Evolutionary conservation across 1,140 invertebrate genomes (phyloP), one percentile per base, ranked within the genome.

Genomic region (Latrodectus geometricus): DNA sequence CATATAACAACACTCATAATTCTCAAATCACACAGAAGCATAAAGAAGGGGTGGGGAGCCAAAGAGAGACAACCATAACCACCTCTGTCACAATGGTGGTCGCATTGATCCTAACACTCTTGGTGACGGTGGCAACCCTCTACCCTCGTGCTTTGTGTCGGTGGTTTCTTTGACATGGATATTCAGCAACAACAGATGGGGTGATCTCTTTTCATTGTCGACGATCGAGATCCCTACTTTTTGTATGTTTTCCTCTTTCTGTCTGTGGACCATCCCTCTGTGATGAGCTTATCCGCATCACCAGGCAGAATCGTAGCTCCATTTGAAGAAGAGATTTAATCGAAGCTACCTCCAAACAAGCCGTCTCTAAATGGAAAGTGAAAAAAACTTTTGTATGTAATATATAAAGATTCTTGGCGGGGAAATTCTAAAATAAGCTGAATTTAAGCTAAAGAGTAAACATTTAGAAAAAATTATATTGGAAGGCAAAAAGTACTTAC

Each of bases 201-300:
- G 48, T 66, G 56, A 78, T 50, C 65, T 52, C 65, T 9, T 15
- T 76, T 76, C 54, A n/a, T 69, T 69, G 17, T 69, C n/a, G 11
- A 23, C 15, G 17, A n/a, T 23, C 0, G 9, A 11, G 68, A 65
- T 14, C 61, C 61, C 17, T 65, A 14, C 35, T 78, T 23, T 78
- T 77, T 77, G 75, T 61, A 56, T 49, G 20, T 21, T 20, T 23
- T 61, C 17, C 77, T 77, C 61, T 77, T 56, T 56, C 14, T 15
- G 20, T 14, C 49, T 17, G 14, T 9, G 66, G 49, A 11, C 68
- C 66, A 23, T 70, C 78, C 78, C 20, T 70, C 78, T 80, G 66
- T 80, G 78, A 80, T 80, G 66, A 80, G 78, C 78, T 80, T 80
- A 80, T 35, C 7, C 68, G 78, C 66, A 72, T 80, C 78, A 70